Conservation (phyloP, 2,888 invertebrate species). For the Plemyria rubiginata region DNA sequence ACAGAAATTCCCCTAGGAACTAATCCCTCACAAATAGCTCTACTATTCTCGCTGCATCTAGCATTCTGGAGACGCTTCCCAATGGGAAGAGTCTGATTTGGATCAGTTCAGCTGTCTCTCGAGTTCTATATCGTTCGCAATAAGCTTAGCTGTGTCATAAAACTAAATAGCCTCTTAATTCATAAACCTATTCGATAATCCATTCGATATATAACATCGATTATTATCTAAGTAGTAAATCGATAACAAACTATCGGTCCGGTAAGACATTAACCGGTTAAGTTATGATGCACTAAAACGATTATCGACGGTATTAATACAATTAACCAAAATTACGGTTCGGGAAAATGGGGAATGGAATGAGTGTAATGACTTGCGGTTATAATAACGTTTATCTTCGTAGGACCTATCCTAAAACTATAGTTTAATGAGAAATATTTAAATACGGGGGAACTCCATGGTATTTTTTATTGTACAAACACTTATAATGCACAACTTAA, state of each 20-base stretch:
- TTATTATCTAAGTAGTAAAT: not conserved
- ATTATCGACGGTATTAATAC: constrained; percentile 7
- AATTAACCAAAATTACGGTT: constrained; percentile 6
- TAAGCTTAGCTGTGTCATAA: too few relatives aligned
- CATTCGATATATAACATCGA: not conserved
- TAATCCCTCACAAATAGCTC: too few relatives aligned
- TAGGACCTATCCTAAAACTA: not conserved
- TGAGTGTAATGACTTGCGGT: not conserved
- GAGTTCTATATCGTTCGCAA: too few relatives aligned
- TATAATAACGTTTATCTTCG: not conserved
- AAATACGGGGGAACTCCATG: too few relatives aligned
- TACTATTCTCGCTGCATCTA: too few relatives aligned
- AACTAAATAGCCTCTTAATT: not conserved
- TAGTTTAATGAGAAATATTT: not conserved
- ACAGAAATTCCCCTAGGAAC: too few relatives aligned
- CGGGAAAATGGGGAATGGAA: not conserved
- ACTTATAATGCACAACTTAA: too few relatives aligned
- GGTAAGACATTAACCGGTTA: constrained; percentile 8
- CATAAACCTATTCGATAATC: not conserved
- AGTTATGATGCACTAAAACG: constrained; percentile 12
- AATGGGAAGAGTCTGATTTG: too few relatives aligned
- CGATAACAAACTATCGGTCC: constrained; percentile 14
- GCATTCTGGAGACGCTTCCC: too few relatives aligned
- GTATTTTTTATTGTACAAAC: too few relatives aligned
- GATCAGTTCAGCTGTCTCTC: too few relatives aligned